phyloP scores from a whole-genome alignment of 2,797 vertebrate species.

The Ceryle rudis region DNA sequence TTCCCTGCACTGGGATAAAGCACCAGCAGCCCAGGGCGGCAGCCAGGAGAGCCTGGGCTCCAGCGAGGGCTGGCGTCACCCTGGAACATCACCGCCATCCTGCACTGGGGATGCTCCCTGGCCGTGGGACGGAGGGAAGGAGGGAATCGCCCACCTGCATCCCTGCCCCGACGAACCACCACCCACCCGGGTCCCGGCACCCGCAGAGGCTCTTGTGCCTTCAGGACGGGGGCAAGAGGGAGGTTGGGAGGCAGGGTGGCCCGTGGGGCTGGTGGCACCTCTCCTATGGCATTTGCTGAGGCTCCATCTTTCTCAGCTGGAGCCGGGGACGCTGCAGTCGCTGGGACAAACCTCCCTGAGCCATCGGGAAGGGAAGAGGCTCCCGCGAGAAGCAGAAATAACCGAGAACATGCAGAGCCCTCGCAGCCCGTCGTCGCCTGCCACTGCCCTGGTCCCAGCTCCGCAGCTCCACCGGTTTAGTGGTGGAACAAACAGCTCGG shows the following conservation, averaged over 20 bases:
- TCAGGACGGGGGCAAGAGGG: rapidly evolving
- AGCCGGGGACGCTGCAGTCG: rapidly evolving
- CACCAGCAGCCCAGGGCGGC: rapidly evolving
- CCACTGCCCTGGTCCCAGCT: rapidly evolving
- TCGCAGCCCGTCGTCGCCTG: background rate
- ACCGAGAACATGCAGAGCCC: rapidly evolving
- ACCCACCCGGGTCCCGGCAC: rapidly evolving
- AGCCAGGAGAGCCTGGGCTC: background rate
- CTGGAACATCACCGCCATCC: background rate
- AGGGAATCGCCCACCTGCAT: background rate
- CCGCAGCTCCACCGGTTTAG: background rate
- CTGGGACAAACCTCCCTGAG: background rate
- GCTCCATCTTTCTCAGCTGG: background rate
- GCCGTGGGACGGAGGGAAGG: background rate
- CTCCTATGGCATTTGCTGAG: background rate
- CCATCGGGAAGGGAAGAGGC: background rate
- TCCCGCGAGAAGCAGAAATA: background rate
- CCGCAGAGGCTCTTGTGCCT: rapidly evolving
- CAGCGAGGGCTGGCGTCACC: rapidly evolving
- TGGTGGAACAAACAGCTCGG: background rate
- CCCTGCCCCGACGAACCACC: background rate
- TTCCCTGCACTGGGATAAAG: background rate
- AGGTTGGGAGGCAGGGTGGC: rapidly evolving
- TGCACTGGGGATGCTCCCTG: rapidly evolving
- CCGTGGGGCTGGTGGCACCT: background rate